A percentile compares a stretch with the other conserved stretches of the same genome.
Conservation (phyloP, 2,888 invertebrate species). For the Drosophila pullipes region DNA sequence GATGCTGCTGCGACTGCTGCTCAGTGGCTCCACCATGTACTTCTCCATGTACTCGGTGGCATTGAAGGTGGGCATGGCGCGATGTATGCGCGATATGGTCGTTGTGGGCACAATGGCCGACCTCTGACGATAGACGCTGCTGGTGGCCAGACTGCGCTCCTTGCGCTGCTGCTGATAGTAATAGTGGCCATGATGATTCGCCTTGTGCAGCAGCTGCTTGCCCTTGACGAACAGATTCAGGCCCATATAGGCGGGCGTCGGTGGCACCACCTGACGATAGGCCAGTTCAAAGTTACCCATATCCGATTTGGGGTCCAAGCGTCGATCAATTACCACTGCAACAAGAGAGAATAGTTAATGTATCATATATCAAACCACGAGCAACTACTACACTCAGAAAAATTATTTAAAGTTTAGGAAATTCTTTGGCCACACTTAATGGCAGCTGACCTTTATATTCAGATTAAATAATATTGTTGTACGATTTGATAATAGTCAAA, state of each 20-base stretch:
- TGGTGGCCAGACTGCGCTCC: slow-evolving; percentile 73
- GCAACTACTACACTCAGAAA: neutral
- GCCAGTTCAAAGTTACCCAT: slow-evolving; percentile 93
- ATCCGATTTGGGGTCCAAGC: slow-evolving; percentile 90
- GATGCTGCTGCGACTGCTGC: slow-evolving; percentile 72
- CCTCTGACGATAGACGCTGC: slow-evolving; percentile 71
- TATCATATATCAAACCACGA: neutral
- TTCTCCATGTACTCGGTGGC: slow-evolving; percentile 83
- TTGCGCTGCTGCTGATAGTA: slow-evolving; percentile 73
- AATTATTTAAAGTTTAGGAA: neutral
- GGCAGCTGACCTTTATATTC: neutral
- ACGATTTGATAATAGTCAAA: neutral
- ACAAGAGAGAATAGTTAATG: slow-evolving; percentile 42
- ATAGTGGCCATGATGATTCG: slow-evolving; percentile 57
- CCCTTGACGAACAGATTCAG: slow-evolving; percentile 85
- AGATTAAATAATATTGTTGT: neutral
- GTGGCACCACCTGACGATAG: slow-evolving; percentile 91
- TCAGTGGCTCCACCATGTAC: slow-evolving; percentile 67
- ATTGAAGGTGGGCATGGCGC: slow-evolving; percentile 83
- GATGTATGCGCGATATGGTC: slow-evolving; percentile 74
- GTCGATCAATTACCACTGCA: slow-evolving; percentile 92
- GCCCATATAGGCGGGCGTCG: slow-evolving; percentile 93
- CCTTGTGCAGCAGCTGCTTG: slow-evolving; percentile 82
- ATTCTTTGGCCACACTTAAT: neutral
- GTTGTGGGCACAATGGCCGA: slow-evolving; percentile 63